A percentile compares a stretch with the other conserved stretches of the same genome.
Evolutionary conservation across 2,888 invertebrate species (phyloP).

Genomic region (Axea sp.): DNA sequence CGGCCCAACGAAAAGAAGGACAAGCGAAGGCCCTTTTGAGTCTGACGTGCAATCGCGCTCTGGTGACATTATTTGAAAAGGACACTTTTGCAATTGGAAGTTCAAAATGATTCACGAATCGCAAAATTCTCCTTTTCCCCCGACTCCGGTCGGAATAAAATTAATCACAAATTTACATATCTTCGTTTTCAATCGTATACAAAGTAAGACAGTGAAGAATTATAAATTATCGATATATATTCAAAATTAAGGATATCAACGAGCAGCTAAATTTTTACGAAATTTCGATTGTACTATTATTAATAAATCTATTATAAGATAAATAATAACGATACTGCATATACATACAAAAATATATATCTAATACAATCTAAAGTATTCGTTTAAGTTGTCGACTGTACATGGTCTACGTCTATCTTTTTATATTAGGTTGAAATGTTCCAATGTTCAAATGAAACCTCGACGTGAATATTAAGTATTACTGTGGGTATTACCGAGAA

Average conservation of each 20-base stretch:
- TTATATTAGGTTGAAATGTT: conserved; percentile 10
- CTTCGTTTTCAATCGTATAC: conserved; percentile 56
- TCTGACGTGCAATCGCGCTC: conserved; percentile 1
- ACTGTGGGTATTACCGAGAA: conserved; percentile 17
- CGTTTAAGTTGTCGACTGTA: conserved; percentile 57
- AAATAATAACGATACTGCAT: conserved; percentile 49
- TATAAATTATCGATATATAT: conserved; percentile 16
- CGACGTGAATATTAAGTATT: conserved; percentile 42
- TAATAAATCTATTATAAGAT: conserved; percentile 46
- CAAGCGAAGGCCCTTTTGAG: no score
- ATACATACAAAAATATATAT: conserved; percentile 41
- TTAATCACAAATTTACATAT: conserved; percentile 58
- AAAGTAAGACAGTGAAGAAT: conserved; percentile 31
- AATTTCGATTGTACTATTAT: conserved; percentile 57
- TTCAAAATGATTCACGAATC: background rate
- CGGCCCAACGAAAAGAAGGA: no score
- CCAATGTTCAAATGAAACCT: conserved; percentile 31
- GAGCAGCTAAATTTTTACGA: conserved; percentile 61
- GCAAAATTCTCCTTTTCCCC: background rate
- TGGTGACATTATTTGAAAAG: background rate
- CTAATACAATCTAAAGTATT: conserved; percentile 14
- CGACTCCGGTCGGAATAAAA: background rate
- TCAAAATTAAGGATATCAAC: conserved; percentile 44
- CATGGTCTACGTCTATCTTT: conserved; percentile 48
- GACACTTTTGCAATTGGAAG: conserved; percentile 4